Percentiles rank a stretch among this genome's conserved stretches.
Conservation (phyloP, 2,888 invertebrate genomes). For the Lithodes maja region DNA sequence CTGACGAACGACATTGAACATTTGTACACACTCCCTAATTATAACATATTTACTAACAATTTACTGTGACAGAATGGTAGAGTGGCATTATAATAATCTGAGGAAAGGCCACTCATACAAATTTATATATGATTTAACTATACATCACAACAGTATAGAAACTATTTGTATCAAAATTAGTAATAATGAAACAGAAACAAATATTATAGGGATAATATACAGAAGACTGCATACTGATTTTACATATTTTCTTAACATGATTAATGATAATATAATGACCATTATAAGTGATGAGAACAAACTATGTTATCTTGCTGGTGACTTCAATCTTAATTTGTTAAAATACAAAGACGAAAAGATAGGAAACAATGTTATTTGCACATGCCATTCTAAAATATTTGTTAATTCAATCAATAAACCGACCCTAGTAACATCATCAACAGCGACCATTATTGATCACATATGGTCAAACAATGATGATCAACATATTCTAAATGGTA, state of each 20-base stretch:
- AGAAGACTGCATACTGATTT: conserved; percentile 11
- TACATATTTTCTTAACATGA: conserved; percentile 4
- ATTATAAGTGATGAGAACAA: conserved; percentile 19
- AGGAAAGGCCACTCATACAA: too few species aligned
- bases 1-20: too few species aligned
- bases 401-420: conserved; percentile 3
- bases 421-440: not conserved
- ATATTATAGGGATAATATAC: conserved; percentile 3
- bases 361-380: not conserved
- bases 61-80: too few species aligned
- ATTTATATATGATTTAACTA: too few species aligned
- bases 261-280: not conserved
- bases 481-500: not conserved
- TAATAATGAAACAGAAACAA: not conserved
- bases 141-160: too few species aligned
- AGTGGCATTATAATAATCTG: too few species aligned
- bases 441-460: conserved; percentile 3
- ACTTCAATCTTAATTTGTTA: conserved; percentile 20
- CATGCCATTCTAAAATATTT: conserved; percentile 1
- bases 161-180: too few species aligned
- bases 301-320: not conserved
- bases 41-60: too few species aligned
- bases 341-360: not conserved
- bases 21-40: too few species aligned
- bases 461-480: not conserved